Evolutionary conservation across 2,113 vertebrate genomes (phyloP), one percentile per base, ranked within the genome.

Genomic region (Pleuronectes platessa): DNA sequence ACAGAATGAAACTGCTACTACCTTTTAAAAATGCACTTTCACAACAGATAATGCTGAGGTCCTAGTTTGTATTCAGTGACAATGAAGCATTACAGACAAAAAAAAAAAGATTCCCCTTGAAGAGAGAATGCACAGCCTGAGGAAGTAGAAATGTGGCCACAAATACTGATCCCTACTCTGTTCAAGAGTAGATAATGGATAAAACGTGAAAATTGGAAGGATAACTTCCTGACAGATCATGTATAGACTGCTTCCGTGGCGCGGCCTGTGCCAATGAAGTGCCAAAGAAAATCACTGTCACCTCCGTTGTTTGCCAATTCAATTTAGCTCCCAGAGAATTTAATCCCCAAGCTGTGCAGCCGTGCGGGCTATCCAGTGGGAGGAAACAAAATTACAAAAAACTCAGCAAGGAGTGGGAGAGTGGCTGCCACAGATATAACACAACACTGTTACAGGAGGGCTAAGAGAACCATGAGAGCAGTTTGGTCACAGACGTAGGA

Each of bases 301-400:
- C 73, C 60, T 59, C 77, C 4, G 74, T 76, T 79, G 78, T 87
- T 84, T 87, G 88, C 90, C 90, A 89, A 89, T 87, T 90, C 84
- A 89, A 90, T 91, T 92, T 89, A 88, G 69, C 90, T 78, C 83
- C 86, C 77, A 76, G 83, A 82, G 86, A 92, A 88, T 86, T 21
- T 82, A 85, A 90, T 90, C 78, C 86, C 85, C 56, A 49, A 86
- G 81, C 84, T 76, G 80, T 72, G 84, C 81, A 83, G 82, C 68
- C 79, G 58, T 72, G 83, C 66, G 2, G 75, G 42, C 71, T 74
- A 81, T 85, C 78, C 67, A 81, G 74, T 14, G 68, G 73, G 69
- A 85, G 79, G 79, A 86, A 83, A 89, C 77, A 40, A 71, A 86
- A 89, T 88, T 76, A 86, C 64, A 81, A 73, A 31, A 89, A 73